These are phyloP conservation scores for Notospermus geniculatus DNA, from an alignment of 1,140 invertebrate species.

Conservation along the genomic window DNA sequence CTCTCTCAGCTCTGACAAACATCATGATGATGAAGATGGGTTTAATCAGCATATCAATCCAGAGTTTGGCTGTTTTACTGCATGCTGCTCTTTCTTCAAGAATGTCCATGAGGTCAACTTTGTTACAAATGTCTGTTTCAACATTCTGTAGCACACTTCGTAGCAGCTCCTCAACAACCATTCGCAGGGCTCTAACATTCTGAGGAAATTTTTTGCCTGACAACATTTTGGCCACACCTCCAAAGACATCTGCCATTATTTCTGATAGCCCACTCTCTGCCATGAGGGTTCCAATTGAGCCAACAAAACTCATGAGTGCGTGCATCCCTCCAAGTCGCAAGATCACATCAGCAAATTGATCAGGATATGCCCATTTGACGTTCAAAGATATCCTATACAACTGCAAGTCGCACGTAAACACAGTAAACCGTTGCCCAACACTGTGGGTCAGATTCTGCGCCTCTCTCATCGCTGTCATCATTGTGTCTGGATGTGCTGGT, in stretches of 20 bases:
- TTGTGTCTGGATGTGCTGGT: slow-evolving; percentile 1
- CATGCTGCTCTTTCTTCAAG: slow-evolving; percentile 2
- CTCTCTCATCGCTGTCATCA: not conserved
- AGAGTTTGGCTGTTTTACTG: slow-evolving; percentile 30
- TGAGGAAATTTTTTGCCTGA: slow-evolving; percentile 29
- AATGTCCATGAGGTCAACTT: not conserved
- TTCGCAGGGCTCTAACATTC: slow-evolving; percentile 25
- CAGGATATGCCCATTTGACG: not conserved
- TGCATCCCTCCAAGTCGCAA: slow-evolving; percentile 32
- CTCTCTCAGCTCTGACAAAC: slow-evolving; percentile 29
- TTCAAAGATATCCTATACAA: not conserved
- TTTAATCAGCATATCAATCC: slow-evolving; percentile 29
- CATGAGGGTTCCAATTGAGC: slow-evolving; percentile 26
- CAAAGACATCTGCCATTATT: slow-evolving; percentile 20
- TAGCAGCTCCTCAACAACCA: slow-evolving; percentile 27
- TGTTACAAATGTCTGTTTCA: not conserved
- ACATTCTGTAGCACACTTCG: no score
- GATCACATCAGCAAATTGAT: slow-evolving; percentile 18
- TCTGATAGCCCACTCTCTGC: slow-evolving; percentile 20
- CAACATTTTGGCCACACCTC: slow-evolving; percentile 24
- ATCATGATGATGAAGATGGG: slow-evolving; percentile 30
- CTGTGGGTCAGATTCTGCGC: not conserved
- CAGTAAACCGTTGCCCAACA: not conserved
- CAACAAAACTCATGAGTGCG: slow-evolving; percentile 29
- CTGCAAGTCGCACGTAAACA: not conserved